Percentiles rank a stretch among this genome's conserved stretches.
phyloP scores from a whole-genome alignment of 2,888 invertebrate species.

The Dicroscelio sp. region DNA sequence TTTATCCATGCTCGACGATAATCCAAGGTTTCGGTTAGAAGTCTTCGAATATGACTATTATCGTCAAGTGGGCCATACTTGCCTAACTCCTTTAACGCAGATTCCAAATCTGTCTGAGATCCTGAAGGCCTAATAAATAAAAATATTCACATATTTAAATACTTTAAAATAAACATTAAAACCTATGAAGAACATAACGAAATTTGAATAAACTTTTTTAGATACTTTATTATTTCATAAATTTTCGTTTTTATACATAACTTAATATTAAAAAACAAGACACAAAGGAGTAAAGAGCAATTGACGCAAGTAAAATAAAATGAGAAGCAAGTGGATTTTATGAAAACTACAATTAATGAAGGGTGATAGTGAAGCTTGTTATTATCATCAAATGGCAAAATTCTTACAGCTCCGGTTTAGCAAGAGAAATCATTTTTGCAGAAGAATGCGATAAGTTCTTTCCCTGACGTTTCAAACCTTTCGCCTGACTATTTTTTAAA shows the following conservation, averaged over 20 bases:
- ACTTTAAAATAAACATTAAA: background rate
- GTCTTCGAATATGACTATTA: constrained; percentile 17
- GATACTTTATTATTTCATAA: too few relatives aligned
- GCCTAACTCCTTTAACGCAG: constrained; percentile 5
- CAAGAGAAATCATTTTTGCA: background rate
- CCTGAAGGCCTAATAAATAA: constrained; percentile 17
- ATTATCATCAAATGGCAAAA: background rate
- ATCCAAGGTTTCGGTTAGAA: constrained; percentile 29
- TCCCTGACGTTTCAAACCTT: background rate
- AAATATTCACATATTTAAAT: too few relatives aligned
- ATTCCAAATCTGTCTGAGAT: constrained; percentile 24
- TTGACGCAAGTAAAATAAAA: too few relatives aligned
- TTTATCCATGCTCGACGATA: constrained; percentile 27
- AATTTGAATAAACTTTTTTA: too few relatives aligned
- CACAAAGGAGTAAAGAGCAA: too few relatives aligned
- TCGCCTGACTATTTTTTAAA: background rate
- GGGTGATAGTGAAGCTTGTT: too few relatives aligned
- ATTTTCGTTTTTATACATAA: too few relatives aligned
- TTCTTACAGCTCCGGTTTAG: background rate
- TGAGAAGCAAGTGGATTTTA: too few relatives aligned
- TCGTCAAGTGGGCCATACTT: constrained; percentile 12
- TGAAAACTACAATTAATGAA: too few relatives aligned
- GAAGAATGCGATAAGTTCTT: background rate
- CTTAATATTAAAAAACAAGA: too few relatives aligned
- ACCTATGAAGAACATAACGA: too few relatives aligned